Conservation (phyloP, 2,888 invertebrate species). For the Danaus chrysippus region DNA sequence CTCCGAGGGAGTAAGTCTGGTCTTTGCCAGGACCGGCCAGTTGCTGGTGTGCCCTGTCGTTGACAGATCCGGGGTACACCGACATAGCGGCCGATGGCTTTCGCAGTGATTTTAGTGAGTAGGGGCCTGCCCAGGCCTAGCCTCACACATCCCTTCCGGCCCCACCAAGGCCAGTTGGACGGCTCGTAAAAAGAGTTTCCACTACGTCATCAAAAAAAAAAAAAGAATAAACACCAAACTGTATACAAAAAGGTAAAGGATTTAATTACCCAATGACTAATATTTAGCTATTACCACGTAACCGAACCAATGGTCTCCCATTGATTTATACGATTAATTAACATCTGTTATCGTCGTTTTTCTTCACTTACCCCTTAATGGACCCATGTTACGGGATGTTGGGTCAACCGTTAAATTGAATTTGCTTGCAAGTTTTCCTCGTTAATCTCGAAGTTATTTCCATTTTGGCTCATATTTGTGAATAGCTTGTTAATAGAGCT, state of each 20-base stretch:
- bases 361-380: conserved; percentile 61
- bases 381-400: conserved; percentile 50
- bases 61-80: too few species aligned
- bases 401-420: conserved; percentile 65
- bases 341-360: conserved; percentile 71
- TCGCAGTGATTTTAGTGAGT: too few species aligned
- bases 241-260: neutral
- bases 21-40: too few species aligned
- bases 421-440: conserved; percentile 46
- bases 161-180: too few species aligned
- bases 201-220: too few species aligned
- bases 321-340: conserved; percentile 66
- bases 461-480: conserved; percentile 26
- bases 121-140: too few species aligned
- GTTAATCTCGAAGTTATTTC: conserved; percentile 36
- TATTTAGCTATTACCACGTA: conserved; percentile 5
- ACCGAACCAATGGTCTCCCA: conserved; percentile 40
- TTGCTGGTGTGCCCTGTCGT: too few species aligned
- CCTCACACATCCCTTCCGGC: too few species aligned
- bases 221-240: neutral
- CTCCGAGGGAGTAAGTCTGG: too few species aligned
- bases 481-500: conserved; percentile 1
- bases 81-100: too few species aligned
- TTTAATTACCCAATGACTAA: conserved; percentile 9
- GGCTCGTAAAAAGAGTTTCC: too few species aligned